These are phyloP conservation scores for Dryas iulia DNA, from an alignment of 1,140 invertebrate species.

Conservation along the genomic window DNA sequence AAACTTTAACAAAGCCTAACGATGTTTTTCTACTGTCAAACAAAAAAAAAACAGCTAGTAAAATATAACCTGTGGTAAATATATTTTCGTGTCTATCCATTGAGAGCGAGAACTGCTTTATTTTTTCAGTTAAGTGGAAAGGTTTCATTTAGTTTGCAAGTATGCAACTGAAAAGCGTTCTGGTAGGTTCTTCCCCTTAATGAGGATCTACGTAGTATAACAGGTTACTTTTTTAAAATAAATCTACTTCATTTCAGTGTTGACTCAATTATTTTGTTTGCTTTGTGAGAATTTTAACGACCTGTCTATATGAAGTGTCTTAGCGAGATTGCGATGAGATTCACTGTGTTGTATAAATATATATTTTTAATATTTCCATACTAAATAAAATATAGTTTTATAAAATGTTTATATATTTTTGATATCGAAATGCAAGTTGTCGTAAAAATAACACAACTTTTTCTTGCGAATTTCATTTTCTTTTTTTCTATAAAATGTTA, in stretches of 20 bases:
- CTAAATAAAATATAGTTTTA: not conserved
- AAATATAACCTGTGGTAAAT: not conserved
- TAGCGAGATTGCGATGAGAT: not conserved
- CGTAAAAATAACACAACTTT: too few relatives aligned
- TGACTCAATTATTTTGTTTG: slow-evolving; percentile 8
- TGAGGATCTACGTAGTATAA: slow-evolving; percentile 10
- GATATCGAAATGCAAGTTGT: too few relatives aligned
- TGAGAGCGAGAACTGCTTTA: slow-evolving; percentile 7
- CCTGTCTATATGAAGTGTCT: not conserved
- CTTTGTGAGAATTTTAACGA: slow-evolving; percentile 2
- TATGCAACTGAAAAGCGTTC: slow-evolving; percentile 16
- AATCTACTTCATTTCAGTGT: slow-evolving; percentile 1
- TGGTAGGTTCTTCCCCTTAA: slow-evolving; percentile 19
- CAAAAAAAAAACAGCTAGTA: not conserved
- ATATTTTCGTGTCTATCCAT: not conserved
- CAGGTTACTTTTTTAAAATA: not conserved
- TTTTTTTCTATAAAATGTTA: too few relatives aligned
- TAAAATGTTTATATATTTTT: too few relatives aligned
- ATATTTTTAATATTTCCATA: not conserved
- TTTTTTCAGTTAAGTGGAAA: slow-evolving; percentile 12
- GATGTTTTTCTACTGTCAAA: not conserved
- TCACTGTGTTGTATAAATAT: not conserved
- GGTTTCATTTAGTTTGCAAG: slow-evolving; percentile 10
- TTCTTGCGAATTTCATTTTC: too few relatives aligned
- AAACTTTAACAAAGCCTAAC: not conserved